Base-by-base conservation (phyloP, 2,888 invertebrate species). In the Drosophila neotestacea region DNA sequence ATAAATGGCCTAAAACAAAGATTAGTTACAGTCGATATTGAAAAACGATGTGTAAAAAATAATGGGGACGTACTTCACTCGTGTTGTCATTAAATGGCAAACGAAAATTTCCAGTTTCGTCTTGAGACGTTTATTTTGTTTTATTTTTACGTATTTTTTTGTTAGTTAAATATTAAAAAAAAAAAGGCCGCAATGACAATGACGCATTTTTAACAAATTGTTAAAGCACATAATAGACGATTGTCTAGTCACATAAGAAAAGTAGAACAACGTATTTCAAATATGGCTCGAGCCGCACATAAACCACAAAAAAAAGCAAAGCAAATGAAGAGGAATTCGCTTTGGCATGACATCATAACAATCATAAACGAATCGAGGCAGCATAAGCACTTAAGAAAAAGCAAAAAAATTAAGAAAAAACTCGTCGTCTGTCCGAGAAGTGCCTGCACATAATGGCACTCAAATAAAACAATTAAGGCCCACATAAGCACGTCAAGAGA, bases 391-490 rank as follows among this genome's bases (percentile, higher is more conserved):
- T 69, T 73, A 68, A 71, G 34, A 60, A 69, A 60, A 60, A 66
- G 16, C 54, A 48, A 48, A 54, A 52, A 34, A 41, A 39, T n/a
- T 11, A 47, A 27, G 27, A 50, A 46, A 66, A 56, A 56, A 55
- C 13, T 42, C 51, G 32, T 63, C 59, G 75, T 63, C 62, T 56
- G 68, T 56, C 44, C 81, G 56, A 54, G 54, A 85, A 84, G 85
- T 87, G 85, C 79, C 82, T 86, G 83, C 85, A 77, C 82, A 84
- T 88, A 87, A 84, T 87, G 88, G 85, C 88, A 84, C 84, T 84
- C 84, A 83, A 84, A 88, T 82, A 88, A 84, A 88, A 84, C 84
- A 84, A 84, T 84, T 84, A 84, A 85, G 84, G 85, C 71, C 83
- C 83, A 79, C 88, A 84, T 83, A 70, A 84, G 84, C 88, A 82